Base-by-base conservation (phyloP, 2,113 vertebrate genomes). In the Oncorhynchus kisutch region DNA sequence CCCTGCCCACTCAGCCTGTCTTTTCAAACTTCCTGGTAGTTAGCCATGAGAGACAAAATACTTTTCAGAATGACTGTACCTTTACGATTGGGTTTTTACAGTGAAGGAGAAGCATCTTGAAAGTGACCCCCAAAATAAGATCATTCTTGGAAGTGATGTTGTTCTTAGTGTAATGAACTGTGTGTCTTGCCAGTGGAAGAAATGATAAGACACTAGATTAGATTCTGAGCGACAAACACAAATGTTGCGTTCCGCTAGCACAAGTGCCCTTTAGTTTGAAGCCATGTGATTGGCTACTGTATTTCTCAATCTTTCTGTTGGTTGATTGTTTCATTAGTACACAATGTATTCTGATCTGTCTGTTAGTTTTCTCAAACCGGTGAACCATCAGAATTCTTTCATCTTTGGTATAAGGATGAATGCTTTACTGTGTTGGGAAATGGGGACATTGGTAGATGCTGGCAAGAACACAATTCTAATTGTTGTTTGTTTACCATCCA, bases 301-400 rank as follows among this genome's bases (percentile, higher is more conserved):
- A 45, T 45, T 45, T 14, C 9, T 66, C 9, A 9, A 29, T 66
- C 24, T 29, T 13, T 66, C 9, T 27, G 12, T 66, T 66, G 25
- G 25, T 24, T 27, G 25, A 66, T 27, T 29, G 64, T n/a, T 29
- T 66, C 25, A 24, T 66, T 66, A 27, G 25, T 27, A 25, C 8
- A 66, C 64, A 66, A 27, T 66, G 64, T 25, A 66, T 66, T 25
- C 64, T 66, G 24, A n/a, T 66, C n/a, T 62, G n/a, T 62, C 59
- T 22, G 59, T 62, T 62, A 11, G 59, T 62, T 62, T 62, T 62
- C 2, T 22, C n/a, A 20, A 20, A 7, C 59, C 18, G 22, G 59
- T 62, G n/a, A 62, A 62, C 59, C 59, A 24, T 62, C n/a, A 24
- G 11, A 62, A 62, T 62, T 62, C 39, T 62, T 62, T n/a, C 22